Evolutionary conservation across 2,113 vertebrate genomes (phyloP).

Genomic region (Myiozetetes cayanensis): DNA sequence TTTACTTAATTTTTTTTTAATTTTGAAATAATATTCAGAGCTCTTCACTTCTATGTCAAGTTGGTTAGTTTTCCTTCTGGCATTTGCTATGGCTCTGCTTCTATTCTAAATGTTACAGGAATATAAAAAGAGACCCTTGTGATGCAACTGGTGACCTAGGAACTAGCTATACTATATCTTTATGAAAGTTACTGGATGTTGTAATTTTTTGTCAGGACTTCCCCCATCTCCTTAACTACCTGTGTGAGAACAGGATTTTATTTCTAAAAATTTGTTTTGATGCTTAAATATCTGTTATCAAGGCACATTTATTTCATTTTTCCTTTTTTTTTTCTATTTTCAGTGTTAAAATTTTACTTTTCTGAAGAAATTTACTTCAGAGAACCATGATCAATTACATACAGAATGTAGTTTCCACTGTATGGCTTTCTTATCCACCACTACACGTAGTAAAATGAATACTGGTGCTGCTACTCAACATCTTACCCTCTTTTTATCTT

Average conservation of each 20-base stretch:
- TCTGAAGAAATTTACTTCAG: background rate
- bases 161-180: background rate
- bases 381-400: fast-evolving
- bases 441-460: background rate
- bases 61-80: background rate
- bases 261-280: background rate
- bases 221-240: background rate
- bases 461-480: background rate
- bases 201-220: background rate
- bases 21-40: background rate
- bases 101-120: background rate
- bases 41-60: background rate
- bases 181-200: background rate
- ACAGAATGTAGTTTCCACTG: background rate
- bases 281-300: background rate
- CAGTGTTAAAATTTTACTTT: background rate
- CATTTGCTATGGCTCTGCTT: background rate
- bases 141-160: background rate
- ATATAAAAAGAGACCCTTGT: background rate
- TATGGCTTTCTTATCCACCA: background rate
- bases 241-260: background rate
- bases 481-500: background rate
- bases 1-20: background rate
- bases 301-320: background rate
- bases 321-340: background rate